Base-by-base conservation (phyloP, 2,888 invertebrate species). In the Peribatodes rhomboidaria region DNA sequence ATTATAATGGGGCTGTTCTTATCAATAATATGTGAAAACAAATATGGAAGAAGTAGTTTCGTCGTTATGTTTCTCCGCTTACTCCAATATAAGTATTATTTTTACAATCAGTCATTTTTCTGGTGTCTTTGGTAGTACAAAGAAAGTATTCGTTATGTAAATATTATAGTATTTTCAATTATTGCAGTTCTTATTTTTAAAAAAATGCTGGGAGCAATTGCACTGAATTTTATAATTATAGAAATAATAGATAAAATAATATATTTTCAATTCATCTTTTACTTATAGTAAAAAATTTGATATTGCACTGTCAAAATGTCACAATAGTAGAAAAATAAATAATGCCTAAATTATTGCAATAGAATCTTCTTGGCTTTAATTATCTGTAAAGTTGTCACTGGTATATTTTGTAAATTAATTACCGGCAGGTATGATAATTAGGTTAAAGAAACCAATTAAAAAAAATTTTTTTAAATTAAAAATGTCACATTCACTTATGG, bases 201-300 rank as follows among this genome's bases (percentile, higher is more conserved):
- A 67, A 68, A 71, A 71, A 59, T 76, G 84, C 78, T 79, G 80
- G 70, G 74, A 81, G 80, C 81, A 85, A 91, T 90, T 91, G 91
- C 91, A 90, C 91, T 81, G 84, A 80, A 78, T 84, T 82, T 80
- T 58, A 81, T 76, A 75, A 72, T 73, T 80, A 55, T 55, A 44
- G 22, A 54, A 33, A 44, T 31, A 10, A 55, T 44, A 55, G 16
- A 42, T 42, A 79, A 76, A 75, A 74, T 78, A 77, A 77, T 78
- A 84, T 83, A 81, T 79, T 75, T 79, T 81, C 78, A 80, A 81
- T 66, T 79, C 78, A 79, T 74, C 78, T 86, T 90, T 92, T 88
- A 91, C 90, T 92, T 90, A 90, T 74, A 92, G 91, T 90, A 91
- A 92, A 88, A n/a, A 83, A 77, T 85, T 87, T 86, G 81, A 87